These are phyloP conservation scores for Anodontia alba DNA, from an alignment of 2,888 invertebrate species.

Conservation along the genomic window DNA sequence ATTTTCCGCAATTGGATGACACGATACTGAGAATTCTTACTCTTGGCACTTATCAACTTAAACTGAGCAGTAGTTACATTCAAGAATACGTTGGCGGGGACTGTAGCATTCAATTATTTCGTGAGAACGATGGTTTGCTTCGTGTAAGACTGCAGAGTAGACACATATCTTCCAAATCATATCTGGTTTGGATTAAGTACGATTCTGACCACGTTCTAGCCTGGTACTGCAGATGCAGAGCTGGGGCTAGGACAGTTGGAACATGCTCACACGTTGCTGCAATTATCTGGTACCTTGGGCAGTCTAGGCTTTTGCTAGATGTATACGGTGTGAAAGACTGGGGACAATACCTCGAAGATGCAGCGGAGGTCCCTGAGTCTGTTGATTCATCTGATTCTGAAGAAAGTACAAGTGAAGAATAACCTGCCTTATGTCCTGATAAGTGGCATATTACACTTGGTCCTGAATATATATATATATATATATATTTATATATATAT, in stretches of 20 bases:
- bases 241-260: neutral
- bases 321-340: neutral
- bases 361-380: too few species aligned
- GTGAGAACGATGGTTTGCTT: slow-evolving; percentile 9
- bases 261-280: neutral
- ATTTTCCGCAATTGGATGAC: neutral
- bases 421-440: too few species aligned
- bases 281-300: neutral
- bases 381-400: too few species aligned
- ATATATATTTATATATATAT: too few species aligned
- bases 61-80: slow-evolving; percentile 38
- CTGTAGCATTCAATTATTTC: slow-evolving; percentile 19
- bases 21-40: slow-evolving; percentile 33
- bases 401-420: too few species aligned
- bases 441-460: too few species aligned
- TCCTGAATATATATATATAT: too few species aligned
- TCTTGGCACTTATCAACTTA: slow-evolving; percentile 43
- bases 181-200: neutral
- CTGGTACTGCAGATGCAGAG: slow-evolving; percentile 31
- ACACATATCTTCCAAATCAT: neutral
- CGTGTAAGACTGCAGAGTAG: neutral
- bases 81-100: slow-evolving; percentile 41
- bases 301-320: neutral
- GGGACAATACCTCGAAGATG: neutral
- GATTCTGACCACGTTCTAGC: neutral